phyloP scores from a whole-genome alignment of 2,888 invertebrate species.

The Alloplasta piceator region DNA sequence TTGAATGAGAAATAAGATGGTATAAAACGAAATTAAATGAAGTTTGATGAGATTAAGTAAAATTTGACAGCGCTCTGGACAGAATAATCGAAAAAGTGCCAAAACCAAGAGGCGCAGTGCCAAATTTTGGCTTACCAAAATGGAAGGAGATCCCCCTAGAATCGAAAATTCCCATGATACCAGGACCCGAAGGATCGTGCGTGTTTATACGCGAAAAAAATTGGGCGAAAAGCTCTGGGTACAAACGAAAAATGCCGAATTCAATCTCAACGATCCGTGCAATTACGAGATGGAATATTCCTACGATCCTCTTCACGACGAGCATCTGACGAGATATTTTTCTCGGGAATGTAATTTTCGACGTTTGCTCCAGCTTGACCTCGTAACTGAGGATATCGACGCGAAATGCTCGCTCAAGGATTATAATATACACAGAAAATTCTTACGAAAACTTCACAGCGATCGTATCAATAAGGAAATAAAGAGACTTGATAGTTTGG shows the following conservation, averaged over 20 bases:
- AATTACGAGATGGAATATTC: conserved; percentile 73
- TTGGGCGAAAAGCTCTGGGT: conserved; percentile 78
- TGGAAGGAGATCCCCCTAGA: conserved; percentile 83
- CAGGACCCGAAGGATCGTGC: conserved; percentile 80
- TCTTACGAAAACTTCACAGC: conserved; percentile 77
- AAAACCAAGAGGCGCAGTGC: conserved; percentile 77
- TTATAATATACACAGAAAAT: conserved; percentile 83
- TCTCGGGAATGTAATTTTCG: conserved; percentile 62
- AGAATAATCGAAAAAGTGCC: conserved; percentile 74
- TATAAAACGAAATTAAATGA: conserved; percentile 3
- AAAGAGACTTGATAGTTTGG: conserved; percentile 55
- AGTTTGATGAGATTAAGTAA: background rate
- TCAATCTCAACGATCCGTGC: conserved; percentile 78
- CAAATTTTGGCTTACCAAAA: conserved; percentile 81
- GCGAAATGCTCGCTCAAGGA: conserved; percentile 82
- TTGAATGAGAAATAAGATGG: background rate
- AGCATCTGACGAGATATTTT: conserved; percentile 75
- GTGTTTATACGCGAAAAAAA: conserved; percentile 81
- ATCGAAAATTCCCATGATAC: conserved; percentile 83
- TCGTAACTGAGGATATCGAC: conserved; percentile 80
- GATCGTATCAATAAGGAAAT: conserved; percentile 74
- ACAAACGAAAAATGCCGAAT: conserved; percentile 68
- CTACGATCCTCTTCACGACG: conserved; percentile 80
- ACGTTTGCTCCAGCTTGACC: conserved; percentile 73
- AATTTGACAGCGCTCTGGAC: conserved; percentile 71